Evolutionary conservation across 2,888 invertebrate genomes (phyloP), one percentile per base, ranked within the genome.

Genomic region (Torymus texanus): DNA sequence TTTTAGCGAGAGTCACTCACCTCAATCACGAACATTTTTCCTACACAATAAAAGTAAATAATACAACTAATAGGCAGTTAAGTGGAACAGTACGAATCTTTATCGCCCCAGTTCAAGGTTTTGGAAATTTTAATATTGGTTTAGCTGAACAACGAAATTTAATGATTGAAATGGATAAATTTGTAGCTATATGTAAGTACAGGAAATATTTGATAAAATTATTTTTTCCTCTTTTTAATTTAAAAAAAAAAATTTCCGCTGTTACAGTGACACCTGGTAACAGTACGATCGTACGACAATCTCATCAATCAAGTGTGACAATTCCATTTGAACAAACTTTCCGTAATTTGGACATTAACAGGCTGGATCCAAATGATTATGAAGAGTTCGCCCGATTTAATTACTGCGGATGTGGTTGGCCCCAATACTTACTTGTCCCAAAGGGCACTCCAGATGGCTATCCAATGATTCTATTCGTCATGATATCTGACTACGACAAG

Each of bases 351-450:
- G 94, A 94, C 83, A 85, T 87, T 0, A 91, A 89, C 68, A 91
- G 95, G 0, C 94, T 94, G 0, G 41, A 29, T 1, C 21, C 58
- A 12, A 90, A 91, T 16, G 92, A 91, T 0, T 92, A 92, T 61
- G 89, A 92, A 0, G 91, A 91, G 0, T 82, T 91, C 72, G 90
- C 89, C 1, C 91, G 92, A 83, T 95, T 95, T 91, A 94, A 95
- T 90, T 95, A 95, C 92, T 97, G 96, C 91, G 96, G 96, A 81
- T 97, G 97, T 85, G 96, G 96, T 66, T 96, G 96, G 95, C 96
- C 96, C 0, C 94, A 95, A 79, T 95, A 96, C 90, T 92, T 96
- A 93, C 92, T 96, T 5, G 83, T 95, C 29, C 95, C 96, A 0
- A 93, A 90, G 96, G 41, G 96, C 2, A 93, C 88, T 3, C 85